Conservation (phyloP, 2,888 invertebrate species). For the Philonicus albiceps region DNA sequence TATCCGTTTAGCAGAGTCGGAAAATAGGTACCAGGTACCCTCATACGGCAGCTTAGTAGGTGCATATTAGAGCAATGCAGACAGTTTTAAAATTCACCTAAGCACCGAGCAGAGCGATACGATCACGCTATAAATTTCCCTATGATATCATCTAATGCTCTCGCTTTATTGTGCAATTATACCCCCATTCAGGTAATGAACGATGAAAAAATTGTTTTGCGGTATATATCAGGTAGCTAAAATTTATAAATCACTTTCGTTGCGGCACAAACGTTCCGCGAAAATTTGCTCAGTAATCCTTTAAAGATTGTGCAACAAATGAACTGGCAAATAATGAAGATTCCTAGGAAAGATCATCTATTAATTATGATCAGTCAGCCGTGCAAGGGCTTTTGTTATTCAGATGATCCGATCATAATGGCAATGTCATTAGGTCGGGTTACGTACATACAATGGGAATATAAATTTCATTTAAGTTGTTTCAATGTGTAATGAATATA, state of each 20-base stretch:
- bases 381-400: constrained; percentile 28
- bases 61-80: neutral
- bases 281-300: neutral
- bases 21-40: neutral
- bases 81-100: constrained; percentile 15
- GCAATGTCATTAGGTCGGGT: constrained; percentile 14
- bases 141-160: constrained; percentile 37
- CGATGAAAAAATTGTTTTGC: neutral
- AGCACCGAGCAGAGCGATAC: neutral
- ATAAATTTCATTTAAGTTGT: constrained; percentile 29
- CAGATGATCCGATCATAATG: constrained; percentile 26
- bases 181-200: neutral
- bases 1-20: neutral
- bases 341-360: neutral
- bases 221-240: constrained; percentile 21
- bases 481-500: neutral
- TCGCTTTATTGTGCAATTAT: constrained; percentile 36
- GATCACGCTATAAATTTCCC: constrained; percentile 41
- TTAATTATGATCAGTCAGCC: constrained; percentile 38
- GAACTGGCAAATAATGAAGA: neutral
- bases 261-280: constrained; percentile 24
- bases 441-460: constrained; percentile 17
- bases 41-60: neutral
- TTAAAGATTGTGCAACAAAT: neutral
- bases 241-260: constrained; percentile 39